Percentiles rank a stretch among this genome's conserved stretches.
Evolutionary conservation across 2,888 invertebrate species (phyloP).

Genomic region (Noctua comes): DNA sequence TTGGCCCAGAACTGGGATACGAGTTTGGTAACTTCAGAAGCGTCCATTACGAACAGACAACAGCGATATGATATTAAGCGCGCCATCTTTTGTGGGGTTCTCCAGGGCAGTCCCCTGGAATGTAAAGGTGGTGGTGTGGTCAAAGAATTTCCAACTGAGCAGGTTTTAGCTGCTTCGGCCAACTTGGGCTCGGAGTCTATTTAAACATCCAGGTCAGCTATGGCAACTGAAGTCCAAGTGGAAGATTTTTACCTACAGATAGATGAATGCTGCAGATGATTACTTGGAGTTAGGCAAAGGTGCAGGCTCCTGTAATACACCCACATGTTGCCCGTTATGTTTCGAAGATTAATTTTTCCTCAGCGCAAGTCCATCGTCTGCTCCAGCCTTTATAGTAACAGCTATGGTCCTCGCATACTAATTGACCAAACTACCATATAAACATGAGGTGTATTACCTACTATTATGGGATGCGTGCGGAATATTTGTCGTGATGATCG

Average conservation of each 20-base stretch:
- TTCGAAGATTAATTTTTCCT: not conserved
- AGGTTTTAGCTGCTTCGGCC: not conserved
- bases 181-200: not conserved
- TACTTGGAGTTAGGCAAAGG: not conserved
- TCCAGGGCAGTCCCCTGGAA: too few species aligned
- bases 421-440: constrained; percentile 56
- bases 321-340: not conserved
- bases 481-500: constrained; percentile 52
- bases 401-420: constrained; percentile 56
- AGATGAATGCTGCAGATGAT: not conserved
- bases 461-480: constrained; percentile 52
- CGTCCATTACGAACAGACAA: not conserved
- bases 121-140: too few species aligned
- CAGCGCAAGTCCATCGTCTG: not conserved
- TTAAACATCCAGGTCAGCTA: not conserved
- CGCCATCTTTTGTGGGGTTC: not conserved
- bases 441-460: constrained; percentile 55
- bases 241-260: not conserved
- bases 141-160: not conserved
- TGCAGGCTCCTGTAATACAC: not conserved
- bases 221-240: not conserved
- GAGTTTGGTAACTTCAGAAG: not conserved
- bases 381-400: constrained; percentile 24
- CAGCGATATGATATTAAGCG: not conserved
- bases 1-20: not conserved